Evolutionary conservation across 2,113 vertebrate genomes (phyloP), one percentile per base, ranked within the genome.

Genomic region (Tragelaphus imberbis): DNA sequence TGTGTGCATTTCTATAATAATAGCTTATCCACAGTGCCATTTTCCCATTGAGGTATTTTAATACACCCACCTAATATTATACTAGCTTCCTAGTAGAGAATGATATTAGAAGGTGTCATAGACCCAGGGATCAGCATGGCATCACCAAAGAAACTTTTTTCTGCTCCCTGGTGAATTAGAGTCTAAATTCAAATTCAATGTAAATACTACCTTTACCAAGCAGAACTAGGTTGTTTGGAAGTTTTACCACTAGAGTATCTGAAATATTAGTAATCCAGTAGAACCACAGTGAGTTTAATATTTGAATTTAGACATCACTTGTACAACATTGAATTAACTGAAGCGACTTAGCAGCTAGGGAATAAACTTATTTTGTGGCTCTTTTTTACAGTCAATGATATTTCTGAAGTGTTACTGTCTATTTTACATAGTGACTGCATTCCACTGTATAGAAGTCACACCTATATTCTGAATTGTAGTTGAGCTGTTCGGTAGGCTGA

Each of bases 31-130:
- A 56, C 23, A 30, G 21, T 75, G 80, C 30, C 17, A 58, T 97
- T 97, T 96, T 88, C 23, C 84, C 44, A 36, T 16, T 95, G 65
- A 95, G 68, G 49, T 88, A 33, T 80, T 93, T 95, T 95, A 71
- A 56, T 95, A n/a, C 4, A 79, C 2, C 19, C 75, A 90, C 40
- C 61, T 94, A 30, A 65, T 44, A 28, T 27, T 21, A 36, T 30
- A 85, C 25, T 89, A 63, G 47, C 75, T 85, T 94, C 58, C 56
- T 82, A 4, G 16, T 86, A 56, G 40, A 87, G 30, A 15, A 53
- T 85, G 17, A 80, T 71, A 21, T 85, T 80, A 55, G 51, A 63
- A 92, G 40, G 30, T 59, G 21, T 53, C 27, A 23, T 44, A 95
- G 40, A 44, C 80, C 30, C 16, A 59, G 56, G 47, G 55, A 94